Conservation (phyloP, 2,888 invertebrate species). For the Frankliniella intonsa region DNA sequence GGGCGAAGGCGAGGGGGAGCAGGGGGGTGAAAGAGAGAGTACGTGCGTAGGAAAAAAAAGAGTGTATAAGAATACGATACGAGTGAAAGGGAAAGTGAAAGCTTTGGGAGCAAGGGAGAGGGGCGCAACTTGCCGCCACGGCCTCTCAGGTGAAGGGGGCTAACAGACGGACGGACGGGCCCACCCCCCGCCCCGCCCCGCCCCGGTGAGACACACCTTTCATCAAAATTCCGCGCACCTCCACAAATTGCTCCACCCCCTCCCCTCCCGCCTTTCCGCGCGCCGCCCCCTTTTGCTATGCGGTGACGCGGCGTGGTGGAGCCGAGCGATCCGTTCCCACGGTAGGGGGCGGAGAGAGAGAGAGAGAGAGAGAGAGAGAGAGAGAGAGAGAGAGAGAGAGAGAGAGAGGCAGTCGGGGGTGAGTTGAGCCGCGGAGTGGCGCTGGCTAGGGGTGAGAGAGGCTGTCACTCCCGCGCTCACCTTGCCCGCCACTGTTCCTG, state of each 20-base stretch:
- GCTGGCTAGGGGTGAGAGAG: too few relatives aligned
- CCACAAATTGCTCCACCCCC: neutral
- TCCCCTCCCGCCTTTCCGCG: neutral
- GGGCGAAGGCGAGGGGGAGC: too few relatives aligned
- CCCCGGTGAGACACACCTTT: slow-evolving; percentile 2
- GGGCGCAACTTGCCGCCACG: neutral
- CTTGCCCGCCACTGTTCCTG: too few relatives aligned
- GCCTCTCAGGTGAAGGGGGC: neutral
- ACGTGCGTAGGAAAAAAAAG: too few relatives aligned
- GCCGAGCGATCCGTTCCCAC: slow-evolving; percentile 1
- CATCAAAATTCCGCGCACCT: slow-evolving; percentile 15
- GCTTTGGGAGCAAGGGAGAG: neutral
- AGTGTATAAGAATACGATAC: neutral
- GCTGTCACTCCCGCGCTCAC: too few relatives aligned
- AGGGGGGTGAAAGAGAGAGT: too few relatives aligned
- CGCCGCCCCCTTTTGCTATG: neutral
- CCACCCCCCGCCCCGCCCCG: neutral
- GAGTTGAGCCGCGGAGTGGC: too few relatives aligned
- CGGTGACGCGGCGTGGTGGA: slow-evolving; percentile 28
- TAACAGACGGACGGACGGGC: neutral
- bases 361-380: slow-evolving; percentile 3
- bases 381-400: slow-evolving; percentile 27
- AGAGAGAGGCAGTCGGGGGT: neutral
- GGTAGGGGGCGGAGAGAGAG: slow-evolving; percentile 27
- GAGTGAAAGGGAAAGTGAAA: neutral